Conservation (phyloP, 2,113 vertebrate genomes). For the Malurus alboscapulatus region DNA sequence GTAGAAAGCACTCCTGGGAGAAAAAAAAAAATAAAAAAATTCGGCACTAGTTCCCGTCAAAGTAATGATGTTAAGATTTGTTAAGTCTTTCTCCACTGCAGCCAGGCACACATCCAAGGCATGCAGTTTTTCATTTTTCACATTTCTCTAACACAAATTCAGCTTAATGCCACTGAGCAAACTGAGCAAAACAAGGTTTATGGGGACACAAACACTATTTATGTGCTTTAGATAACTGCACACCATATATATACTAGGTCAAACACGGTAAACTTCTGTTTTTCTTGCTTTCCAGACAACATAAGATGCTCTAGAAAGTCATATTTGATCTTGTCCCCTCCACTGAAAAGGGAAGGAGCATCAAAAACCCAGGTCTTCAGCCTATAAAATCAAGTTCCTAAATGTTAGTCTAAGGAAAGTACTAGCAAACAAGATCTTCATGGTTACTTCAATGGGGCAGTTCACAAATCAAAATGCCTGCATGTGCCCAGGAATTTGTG, state of each 20-base stretch:
- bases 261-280: neutral
- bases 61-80: fast-evolving
- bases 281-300: neutral
- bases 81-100: neutral
- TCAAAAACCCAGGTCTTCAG: neutral
- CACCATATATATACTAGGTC: neutral
- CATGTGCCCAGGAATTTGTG: neutral
- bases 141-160: neutral
- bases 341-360: neutral
- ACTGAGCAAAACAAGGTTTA: neutral
- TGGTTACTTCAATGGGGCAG: neutral
- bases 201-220: neutral
- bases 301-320: neutral
- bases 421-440: neutral
- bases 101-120: neutral
- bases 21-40: neutral
- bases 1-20: neutral
- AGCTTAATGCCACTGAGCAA: neutral
- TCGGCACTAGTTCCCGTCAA: neutral
- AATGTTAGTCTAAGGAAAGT: neutral
- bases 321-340: neutral
- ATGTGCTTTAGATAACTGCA: neutral
- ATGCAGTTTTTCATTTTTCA: neutral
- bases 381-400: neutral
- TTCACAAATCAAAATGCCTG: neutral